Evolutionary conservation across 2,113 vertebrate species (phyloP), one percentile per base, ranked within the genome.

Genomic region (Semnopithecus entellus): DNA sequence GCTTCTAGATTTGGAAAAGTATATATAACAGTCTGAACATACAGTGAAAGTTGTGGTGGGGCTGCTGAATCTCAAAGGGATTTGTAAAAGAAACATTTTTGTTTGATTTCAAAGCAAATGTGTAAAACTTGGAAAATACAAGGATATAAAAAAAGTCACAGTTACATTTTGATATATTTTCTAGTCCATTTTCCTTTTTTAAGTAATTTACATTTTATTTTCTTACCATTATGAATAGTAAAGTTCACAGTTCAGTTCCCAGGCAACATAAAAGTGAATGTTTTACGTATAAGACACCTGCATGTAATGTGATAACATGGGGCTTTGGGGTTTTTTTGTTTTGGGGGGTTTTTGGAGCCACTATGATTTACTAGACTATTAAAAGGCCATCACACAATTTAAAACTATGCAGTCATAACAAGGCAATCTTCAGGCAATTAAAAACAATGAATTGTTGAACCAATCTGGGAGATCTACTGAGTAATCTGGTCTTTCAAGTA

Each of bases 181-280:
- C 25, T 64, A 91, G 35, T 95, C 30, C 16, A 50, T 66, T 92
- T 94, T 90, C 61, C 27, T 64, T 64, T 32, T 87, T 45, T 32
- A 72, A 78, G 45, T 70, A 70, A 59, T 80, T n/a, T 84, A 85
- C 61, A 86, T 96, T 91, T 91, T 64, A 64, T 64, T 64, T 64
- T 32, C 61, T 64, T 64, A 50, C 68, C 11, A 72, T 90, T 38
- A 90, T 50, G 50, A 91, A 91, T 30, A 72, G 23, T 70, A 59
- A 95, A 95, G 70, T 90, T 10, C 79, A 95, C n/a, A 82, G 73
- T 79, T 94, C 35, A 64, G 48, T 94, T 83, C 78, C 88, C 94
- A 96, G 73, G 66, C 27, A 96, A 91, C 48, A 13, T 35, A 59
- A 88, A 92, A 59, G 50, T 8, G 6, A 22, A 55, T 79, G 22